phyloP scores from a whole-genome alignment of 2,113 vertebrate genomes.

The Eurypyga helias region DNA sequence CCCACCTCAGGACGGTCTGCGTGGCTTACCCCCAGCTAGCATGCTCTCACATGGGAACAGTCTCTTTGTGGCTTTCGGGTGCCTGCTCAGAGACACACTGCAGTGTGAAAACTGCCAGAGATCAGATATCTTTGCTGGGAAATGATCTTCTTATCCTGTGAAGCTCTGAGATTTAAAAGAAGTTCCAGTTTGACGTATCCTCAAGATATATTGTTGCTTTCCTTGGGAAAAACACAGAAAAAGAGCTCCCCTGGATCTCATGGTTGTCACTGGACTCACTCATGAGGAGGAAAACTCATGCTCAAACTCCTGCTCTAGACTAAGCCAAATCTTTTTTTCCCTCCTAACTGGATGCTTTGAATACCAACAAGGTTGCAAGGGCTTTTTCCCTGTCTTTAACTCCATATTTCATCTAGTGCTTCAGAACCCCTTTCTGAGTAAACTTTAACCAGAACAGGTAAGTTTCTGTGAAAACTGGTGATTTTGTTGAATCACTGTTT shows the following conservation, averaged over 20 bases:
- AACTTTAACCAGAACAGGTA: background rate
- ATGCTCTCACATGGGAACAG: accelerated
- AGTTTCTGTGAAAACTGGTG: background rate
- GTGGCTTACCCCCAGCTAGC: background rate
- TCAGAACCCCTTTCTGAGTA: background rate
- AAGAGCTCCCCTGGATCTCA: background rate
- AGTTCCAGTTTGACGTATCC: background rate
- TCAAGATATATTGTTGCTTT: background rate
- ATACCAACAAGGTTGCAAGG: background rate
- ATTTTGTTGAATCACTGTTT: background rate
- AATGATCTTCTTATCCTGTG: background rate
- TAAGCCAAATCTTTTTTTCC: background rate
- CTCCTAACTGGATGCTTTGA: background rate
- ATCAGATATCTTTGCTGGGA: background rate
- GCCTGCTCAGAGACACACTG: background rate
- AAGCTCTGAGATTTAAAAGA: background rate
- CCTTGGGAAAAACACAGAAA: background rate
- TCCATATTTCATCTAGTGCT: background rate
- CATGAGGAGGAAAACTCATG: background rate
- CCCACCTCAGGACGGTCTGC: background rate
- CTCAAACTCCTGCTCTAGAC: background rate
- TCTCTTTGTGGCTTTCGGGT: background rate
- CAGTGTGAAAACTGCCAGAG: background rate
- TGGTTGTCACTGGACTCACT: background rate
- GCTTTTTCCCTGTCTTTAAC: background rate